These are phyloP conservation scores for Achlya flavicornis DNA, from an alignment of 2,888 invertebrate genomes.

Conservation along the genomic window DNA sequence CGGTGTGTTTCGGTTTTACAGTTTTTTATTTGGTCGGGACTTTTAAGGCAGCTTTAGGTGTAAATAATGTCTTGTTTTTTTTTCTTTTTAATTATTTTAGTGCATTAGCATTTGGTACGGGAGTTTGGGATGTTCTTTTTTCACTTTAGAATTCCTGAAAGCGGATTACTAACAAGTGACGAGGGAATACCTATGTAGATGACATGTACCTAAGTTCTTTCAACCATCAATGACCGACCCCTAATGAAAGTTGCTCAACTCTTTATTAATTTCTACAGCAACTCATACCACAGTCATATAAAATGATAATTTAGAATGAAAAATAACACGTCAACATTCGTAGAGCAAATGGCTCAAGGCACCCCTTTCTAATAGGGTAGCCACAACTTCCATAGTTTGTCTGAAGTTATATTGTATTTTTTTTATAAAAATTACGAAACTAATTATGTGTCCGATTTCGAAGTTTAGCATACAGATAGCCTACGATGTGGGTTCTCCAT, in stretches of 20 bases:
- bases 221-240: not conserved
- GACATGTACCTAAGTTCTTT: not conserved
- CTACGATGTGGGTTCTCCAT: too few species aligned
- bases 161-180: too few species aligned
- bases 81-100: too few species aligned
- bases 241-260: not conserved
- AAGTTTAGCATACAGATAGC: too few species aligned
- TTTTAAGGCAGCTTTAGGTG: not conserved
- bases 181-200: too few species aligned
- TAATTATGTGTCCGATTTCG: too few species aligned
- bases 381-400: not conserved
- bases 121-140: too few species aligned
- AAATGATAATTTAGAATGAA: constrained; percentile 2
- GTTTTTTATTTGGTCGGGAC: constrained; percentile 17
- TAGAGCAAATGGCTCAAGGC: not conserved
- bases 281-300: not conserved
- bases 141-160: too few species aligned
- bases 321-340: not conserved
- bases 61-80: constrained; percentile 4
- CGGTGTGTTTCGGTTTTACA: constrained; percentile 13
- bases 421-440: not conserved
- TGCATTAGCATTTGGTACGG: too few species aligned
- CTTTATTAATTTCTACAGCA: not conserved
- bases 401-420: not conserved
- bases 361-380: not conserved